Conservation (phyloP, 1,140 invertebrate species). For the Drosophila gunungcola region DNA sequence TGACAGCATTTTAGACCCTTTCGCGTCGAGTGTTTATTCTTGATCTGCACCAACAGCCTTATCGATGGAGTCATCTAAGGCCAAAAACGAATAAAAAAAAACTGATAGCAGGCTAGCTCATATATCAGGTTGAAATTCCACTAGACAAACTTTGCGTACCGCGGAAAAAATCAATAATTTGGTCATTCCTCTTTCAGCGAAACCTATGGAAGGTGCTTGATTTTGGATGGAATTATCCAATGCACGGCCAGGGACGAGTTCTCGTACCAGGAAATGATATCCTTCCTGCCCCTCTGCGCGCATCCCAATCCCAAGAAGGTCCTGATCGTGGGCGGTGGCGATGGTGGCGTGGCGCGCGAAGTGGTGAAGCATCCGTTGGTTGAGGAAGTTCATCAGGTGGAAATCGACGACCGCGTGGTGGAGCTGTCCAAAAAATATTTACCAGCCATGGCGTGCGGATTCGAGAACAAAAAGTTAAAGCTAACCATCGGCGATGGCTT, state of each 20-base stretch:
- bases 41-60: conserved; percentile 21
- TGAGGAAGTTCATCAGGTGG: conserved; percentile 94
- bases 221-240: conserved; percentile 98
- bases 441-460: conserved; percentile 95
- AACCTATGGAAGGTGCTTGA: conserved; percentile 94
- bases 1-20: conserved; percentile 1
- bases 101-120: conserved; percentile 15
- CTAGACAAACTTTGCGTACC: background rate
- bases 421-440: conserved; percentile 95
- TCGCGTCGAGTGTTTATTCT: conserved; percentile 7
- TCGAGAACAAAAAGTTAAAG: conserved; percentile 92
- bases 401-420: conserved; percentile 97
- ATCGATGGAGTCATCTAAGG: conserved; percentile 35
- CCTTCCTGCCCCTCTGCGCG: conserved; percentile 95
- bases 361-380: conserved; percentile 96
- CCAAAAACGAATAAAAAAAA: conserved; percentile 11
- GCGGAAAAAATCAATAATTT: conserved; percentile 7
- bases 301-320: conserved; percentile 97
- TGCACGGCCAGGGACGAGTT: conserved; percentile 98
- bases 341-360: conserved; percentile 95
- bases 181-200: conserved; percentile 87
- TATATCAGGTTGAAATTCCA: conserved; percentile 1
- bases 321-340: conserved; percentile 98
- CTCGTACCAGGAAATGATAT: conserved; percentile 99
- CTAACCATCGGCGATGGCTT: conserved; percentile 97